These are phyloP conservation scores for Varanus komodoensis DNA, from an alignment of 2,113 vertebrate genomes.

Conservation along the genomic window DNA sequence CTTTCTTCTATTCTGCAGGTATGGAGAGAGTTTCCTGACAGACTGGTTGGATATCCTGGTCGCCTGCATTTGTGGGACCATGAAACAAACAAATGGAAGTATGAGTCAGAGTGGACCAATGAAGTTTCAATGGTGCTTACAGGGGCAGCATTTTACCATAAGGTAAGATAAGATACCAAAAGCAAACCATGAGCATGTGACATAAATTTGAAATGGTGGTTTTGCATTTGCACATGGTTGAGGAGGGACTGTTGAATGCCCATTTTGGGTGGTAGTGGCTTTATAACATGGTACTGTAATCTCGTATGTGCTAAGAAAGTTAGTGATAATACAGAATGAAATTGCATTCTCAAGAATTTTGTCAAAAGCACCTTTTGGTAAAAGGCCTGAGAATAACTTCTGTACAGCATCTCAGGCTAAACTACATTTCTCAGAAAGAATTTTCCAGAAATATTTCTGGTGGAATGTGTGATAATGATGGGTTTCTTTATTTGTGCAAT, in stretches of 20 bases:
- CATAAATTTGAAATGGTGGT: not conserved
- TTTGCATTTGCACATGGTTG: not conserved
- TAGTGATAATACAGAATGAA: not conserved
- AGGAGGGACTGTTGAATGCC: not conserved
- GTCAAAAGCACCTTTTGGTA: not conserved
- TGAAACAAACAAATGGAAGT: constrained; percentile 98
- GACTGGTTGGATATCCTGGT: constrained; percentile 95
- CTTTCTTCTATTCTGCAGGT: constrained; percentile 79
- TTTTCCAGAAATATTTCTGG: not conserved
- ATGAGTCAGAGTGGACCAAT: constrained; percentile 98
- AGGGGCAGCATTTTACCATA: constrained; percentile 97
- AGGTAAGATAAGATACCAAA: constrained; percentile 77
- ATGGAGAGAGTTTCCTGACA: constrained; percentile 96
- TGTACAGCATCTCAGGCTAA: not conserved
- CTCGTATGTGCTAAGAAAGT: not conserved
- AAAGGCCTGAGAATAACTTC: not conserved
- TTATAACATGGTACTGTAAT: not conserved
- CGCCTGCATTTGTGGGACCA: constrained; percentile 98
- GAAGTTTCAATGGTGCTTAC: constrained; percentile 99
- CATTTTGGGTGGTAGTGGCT: too few relatives aligned
- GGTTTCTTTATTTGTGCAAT: not conserved
- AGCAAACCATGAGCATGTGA: not conserved
- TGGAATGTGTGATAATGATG: not conserved
- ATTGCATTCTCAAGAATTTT: not conserved
- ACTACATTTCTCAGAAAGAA: not conserved